phyloP scores from a whole-genome alignment of 2,797 vertebrate species.

The Cheirogaleus major region DNA sequence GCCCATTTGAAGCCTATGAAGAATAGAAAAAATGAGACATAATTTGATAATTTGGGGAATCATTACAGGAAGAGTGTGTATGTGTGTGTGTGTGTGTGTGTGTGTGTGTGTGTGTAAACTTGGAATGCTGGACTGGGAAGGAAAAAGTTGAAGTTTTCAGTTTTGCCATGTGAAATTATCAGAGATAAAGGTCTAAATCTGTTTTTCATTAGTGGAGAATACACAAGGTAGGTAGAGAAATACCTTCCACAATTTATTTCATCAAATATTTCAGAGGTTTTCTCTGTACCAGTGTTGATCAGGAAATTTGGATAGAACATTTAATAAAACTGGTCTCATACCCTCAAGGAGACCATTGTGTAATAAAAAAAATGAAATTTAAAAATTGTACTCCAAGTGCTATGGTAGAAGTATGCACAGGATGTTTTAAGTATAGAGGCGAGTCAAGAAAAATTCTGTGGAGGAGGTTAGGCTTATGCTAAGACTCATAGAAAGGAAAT shows the following conservation, averaged over 20 bases:
- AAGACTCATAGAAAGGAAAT: neutral
- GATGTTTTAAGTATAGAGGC: neutral
- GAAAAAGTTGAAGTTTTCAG: neutral
- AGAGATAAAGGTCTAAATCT: neutral
- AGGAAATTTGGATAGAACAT: neutral
- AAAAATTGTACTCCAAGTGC: neutral
- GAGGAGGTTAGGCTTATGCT: neutral
- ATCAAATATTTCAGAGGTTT: neutral
- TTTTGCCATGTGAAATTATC: neutral
- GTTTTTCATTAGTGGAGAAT: neutral
- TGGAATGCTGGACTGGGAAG: neutral
- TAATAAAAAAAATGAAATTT: neutral
- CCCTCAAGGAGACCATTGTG: neutral
- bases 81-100: neutral
- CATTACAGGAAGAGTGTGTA: neutral
- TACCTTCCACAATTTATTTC: neutral
- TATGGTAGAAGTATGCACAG: neutral
- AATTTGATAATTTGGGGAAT: neutral
- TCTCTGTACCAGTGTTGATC: neutral
- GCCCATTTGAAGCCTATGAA: neutral
- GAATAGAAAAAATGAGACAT: neutral
- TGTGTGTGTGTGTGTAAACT: neutral
- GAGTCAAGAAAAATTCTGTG: neutral
- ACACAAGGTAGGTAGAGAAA: neutral
- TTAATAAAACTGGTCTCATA: neutral